phyloP scores from a whole-genome alignment of 2,113 vertebrate genomes.

The Microcebus griseorufus region DNA sequence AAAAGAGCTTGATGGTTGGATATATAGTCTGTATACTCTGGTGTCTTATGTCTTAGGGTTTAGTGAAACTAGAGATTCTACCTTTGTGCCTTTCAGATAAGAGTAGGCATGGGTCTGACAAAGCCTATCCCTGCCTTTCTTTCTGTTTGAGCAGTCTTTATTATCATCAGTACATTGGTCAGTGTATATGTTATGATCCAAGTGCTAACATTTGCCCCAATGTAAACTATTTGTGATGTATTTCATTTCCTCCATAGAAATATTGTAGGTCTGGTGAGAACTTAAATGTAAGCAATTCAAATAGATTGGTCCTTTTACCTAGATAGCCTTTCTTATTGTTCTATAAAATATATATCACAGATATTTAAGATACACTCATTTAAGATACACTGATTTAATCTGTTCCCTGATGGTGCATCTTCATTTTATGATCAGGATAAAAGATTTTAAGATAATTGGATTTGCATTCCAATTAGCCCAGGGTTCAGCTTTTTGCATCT shows the following conservation, averaged over 20 bases:
- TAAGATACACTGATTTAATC: background rate
- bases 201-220: constrained; percentile 30
- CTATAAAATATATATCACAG: background rate
- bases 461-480: background rate
- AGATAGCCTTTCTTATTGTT: constrained; percentile 20
- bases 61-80: background rate
- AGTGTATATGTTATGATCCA: background rate
- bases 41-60: background rate
- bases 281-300: constrained; percentile 18
- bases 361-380: background rate
- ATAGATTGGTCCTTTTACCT: background rate
- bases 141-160: constrained; percentile 29
- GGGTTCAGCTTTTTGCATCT: constrained; percentile 14
- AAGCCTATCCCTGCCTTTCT: background rate
- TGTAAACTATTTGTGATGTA: background rate
- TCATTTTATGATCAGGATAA: constrained; percentile 40
- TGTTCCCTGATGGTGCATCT: background rate
- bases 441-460: background rate
- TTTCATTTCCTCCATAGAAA: constrained; percentile 34
- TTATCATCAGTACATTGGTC: background rate
- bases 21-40: background rate
- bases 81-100: background rate
- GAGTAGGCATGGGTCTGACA: background rate
- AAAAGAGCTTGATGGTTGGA: constrained; percentile 46
- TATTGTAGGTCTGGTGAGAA: constrained; percentile 51